phyloP scores from a whole-genome alignment of 2,797 vertebrate species.

The Neosalanx taihuensis region DNA sequence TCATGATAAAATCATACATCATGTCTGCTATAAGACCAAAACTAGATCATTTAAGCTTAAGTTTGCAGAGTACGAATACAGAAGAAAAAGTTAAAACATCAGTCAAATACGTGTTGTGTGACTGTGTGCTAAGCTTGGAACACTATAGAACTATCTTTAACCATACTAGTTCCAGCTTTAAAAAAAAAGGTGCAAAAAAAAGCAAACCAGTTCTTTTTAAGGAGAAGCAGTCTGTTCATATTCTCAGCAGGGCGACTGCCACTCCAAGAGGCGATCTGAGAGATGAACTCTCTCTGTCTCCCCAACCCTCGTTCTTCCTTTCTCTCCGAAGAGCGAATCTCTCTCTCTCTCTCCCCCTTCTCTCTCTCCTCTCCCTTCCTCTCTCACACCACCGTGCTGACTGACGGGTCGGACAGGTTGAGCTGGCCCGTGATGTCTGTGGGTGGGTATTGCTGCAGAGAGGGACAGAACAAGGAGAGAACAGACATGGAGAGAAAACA shows the following conservation, averaged over 20 bases:
- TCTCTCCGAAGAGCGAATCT: constrained; percentile 51
- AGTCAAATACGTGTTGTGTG: constrained; percentile 16
- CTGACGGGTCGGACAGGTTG: constrained; percentile 98
- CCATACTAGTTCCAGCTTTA: constrained; percentile 44
- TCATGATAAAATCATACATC: constrained; percentile 49
- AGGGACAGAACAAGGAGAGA: constrained; percentile 48
- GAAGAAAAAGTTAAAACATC: constrained; percentile 49
- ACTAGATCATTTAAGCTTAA: constrained; percentile 50
- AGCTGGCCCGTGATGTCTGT: constrained; percentile 98
- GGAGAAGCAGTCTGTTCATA: constrained; percentile 37
- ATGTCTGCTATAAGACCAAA: constrained; percentile 48
- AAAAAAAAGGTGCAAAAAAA: constrained; percentile 55
- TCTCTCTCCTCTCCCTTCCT: constrained; percentile 56
- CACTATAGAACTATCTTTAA: constrained; percentile 57
- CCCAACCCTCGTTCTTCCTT: constrained; percentile 41
- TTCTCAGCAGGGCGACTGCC: constrained; percentile 31
- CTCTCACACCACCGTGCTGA: constrained; percentile 97
- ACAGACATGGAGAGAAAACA: background rate
- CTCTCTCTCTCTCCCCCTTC: constrained; percentile 30
- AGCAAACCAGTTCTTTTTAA: constrained; percentile 43
- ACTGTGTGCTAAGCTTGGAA: constrained; percentile 56
- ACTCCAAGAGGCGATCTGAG: constrained; percentile 30
- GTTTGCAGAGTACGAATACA: constrained; percentile 46
- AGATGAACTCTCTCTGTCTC: constrained; percentile 12
- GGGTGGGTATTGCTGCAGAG: constrained; percentile 95